Evolutionary conservation across 1,140 invertebrate genomes (phyloP).

Genomic region (Drosophila ambigua): DNA sequence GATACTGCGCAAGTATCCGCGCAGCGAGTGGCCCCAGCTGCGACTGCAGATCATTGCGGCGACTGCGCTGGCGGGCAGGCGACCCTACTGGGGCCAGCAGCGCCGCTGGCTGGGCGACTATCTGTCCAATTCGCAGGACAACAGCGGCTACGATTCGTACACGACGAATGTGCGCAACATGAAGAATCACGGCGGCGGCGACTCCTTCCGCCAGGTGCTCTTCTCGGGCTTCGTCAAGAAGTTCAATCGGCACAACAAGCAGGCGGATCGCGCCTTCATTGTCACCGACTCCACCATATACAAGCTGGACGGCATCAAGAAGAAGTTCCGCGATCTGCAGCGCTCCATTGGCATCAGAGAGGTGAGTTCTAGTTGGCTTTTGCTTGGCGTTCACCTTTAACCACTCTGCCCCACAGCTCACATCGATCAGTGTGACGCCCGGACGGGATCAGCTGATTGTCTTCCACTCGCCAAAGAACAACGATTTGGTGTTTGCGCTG

Average conservation of each 20-base stretch:
- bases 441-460: constrained; percentile 95
- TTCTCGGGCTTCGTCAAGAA: constrained; percentile 88
- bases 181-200: constrained; percentile 86
- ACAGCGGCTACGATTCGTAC: constrained; percentile 89
- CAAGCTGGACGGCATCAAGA: constrained; percentile 92
- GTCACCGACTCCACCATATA: constrained; percentile 95
- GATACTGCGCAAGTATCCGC: constrained; percentile 92
- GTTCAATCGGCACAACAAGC: constrained; percentile 92
- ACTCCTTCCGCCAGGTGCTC: constrained; percentile 87
- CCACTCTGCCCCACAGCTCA: constrained; percentile 85
- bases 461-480: constrained; percentile 94
- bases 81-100: constrained; percentile 92
- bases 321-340: constrained; percentile 94
- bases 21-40: constrained; percentile 93
- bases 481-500: constrained; percentile 94
- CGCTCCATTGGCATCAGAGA: constrained; percentile 92
- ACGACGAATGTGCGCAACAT: constrained; percentile 89
- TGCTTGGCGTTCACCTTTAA: neutral
- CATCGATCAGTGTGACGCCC: constrained; percentile 92
- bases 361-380: constrained; percentile 84
- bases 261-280: constrained; percentile 93
- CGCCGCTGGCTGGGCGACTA: constrained; percentile 97
- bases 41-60: constrained; percentile 92
- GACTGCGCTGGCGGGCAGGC: constrained; percentile 89
- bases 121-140: constrained; percentile 90